These are phyloP conservation scores for Drosophila auraria DNA, from an alignment of 1,140 invertebrate genomes.

Conservation along the genomic window DNA sequence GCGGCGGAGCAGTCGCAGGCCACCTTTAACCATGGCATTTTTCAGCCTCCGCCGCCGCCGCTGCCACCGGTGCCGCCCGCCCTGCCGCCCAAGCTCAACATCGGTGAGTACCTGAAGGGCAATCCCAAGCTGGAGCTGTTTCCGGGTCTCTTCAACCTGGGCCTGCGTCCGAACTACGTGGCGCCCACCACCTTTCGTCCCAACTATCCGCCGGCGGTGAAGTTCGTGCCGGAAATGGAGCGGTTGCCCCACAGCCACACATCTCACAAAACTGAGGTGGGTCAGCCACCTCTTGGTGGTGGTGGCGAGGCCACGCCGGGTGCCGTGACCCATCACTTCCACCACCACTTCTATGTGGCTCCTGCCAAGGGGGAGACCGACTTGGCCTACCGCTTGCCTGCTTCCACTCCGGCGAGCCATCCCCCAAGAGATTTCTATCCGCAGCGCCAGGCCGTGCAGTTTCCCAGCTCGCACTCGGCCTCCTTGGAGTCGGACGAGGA, in stretches of 20 bases:
- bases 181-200: conserved; percentile 77
- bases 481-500: conserved; percentile 42
- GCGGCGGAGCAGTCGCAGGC: conserved; percentile 53
- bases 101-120: conserved; percentile 73
- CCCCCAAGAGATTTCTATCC: conserved; percentile 1
- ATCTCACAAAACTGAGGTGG: conserved; percentile 22
- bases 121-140: conserved; percentile 65
- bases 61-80: conserved; percentile 18
- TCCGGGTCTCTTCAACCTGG: conserved; percentile 61
- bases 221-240: conserved; percentile 50
- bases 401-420: conserved; percentile 3
- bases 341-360: conserved; percentile 85
- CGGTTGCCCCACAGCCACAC: conserved; percentile 22
- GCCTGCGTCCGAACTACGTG: conserved; percentile 54
- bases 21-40: conserved; percentile 73
- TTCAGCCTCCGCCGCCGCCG: conserved; percentile 52
- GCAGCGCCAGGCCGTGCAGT: conserved; percentile 40
- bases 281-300: not conserved
- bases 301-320: conserved; percentile 1
- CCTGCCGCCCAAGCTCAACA: conserved; percentile 66
- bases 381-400: conserved; percentile 14
- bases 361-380: conserved; percentile 32
- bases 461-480: conserved; percentile 40
- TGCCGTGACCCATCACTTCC: conserved; percentile 80
- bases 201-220: conserved; percentile 57